phyloP scores from a whole-genome alignment of 2,113 vertebrate species.

The Cephalopterus ornatus region DNA sequence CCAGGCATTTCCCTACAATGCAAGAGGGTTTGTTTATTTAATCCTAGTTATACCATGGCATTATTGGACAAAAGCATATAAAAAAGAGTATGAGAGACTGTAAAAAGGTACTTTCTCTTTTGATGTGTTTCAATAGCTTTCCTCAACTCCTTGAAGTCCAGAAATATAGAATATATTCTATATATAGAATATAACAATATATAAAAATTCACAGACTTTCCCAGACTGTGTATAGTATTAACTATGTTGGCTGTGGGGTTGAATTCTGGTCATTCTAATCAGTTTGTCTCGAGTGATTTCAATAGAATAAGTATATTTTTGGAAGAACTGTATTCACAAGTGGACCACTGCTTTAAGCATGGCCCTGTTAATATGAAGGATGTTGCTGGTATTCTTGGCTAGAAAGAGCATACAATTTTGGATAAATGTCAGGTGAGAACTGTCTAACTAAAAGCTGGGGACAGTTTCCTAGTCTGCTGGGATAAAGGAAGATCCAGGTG shows the following conservation, averaged over 20 bases:
- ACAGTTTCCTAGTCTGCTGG: neutral
- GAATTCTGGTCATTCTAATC: neutral
- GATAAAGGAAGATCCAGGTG: neutral
- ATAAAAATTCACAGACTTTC: neutral
- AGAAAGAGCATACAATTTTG: neutral
- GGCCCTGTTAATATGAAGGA: neutral
- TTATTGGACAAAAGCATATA: neutral
- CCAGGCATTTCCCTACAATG: neutral
- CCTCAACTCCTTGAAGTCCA: neutral
- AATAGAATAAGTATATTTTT: neutral
- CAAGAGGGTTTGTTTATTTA: conserved; percentile 7
- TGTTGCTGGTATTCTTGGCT: neutral
- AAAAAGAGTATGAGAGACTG: neutral
- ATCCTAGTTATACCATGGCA: neutral
- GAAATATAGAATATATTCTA: neutral
- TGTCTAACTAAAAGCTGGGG: neutral
- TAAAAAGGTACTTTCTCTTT: neutral
- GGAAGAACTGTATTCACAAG: conserved; percentile 7
- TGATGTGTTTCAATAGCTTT: neutral
- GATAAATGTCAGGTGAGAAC: neutral
- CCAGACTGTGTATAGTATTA: neutral
- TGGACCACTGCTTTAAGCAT: neutral
- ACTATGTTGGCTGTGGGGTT: neutral
- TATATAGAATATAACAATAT: neutral
- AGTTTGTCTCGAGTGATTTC: neutral